Base-by-base conservation (phyloP, 2,113 vertebrate species). In the Aspidoscelis tigris region DNA sequence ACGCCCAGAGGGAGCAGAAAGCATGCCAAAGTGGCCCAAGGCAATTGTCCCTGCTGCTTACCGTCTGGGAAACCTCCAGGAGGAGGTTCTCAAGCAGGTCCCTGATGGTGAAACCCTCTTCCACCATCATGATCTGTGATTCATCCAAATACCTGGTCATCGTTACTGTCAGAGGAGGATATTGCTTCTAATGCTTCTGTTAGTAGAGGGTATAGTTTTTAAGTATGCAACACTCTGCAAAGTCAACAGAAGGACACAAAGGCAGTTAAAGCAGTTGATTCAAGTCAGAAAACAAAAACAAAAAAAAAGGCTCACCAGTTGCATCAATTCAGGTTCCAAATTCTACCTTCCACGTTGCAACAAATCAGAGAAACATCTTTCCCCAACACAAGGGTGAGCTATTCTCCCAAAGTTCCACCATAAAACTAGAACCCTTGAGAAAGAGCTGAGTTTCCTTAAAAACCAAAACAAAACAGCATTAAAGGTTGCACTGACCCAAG, bases 31-130 rank as follows among this genome's bases (percentile, higher is more conserved):
- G 14, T 14, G 14, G 58, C 12, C 3, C 53, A 50, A 82, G 41
- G 39, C 58, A 47, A 12, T 2, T 0, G 43, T 2, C 21, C 3
- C 39, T 69, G 64, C 68, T 78, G 81, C 93, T 90, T 83, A 96
- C 92, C 88, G 33, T 90, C 74, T 89, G 94, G 83, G 94, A 95
- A 90, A 87, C 91, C 86, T 93, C 94, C 69, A 87, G 65, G 39
- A 96, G 95, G 58, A 95, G 89, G 78, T 90, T 90, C 88, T 97
- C 95, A 93, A 97, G 93, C 83, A 97, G 93, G 89, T 96, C 95
- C 89, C 90, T 91, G 88, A 93, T 93, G 92, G 94, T 95, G 93
- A 96, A 96, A 20, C 96, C 96, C 77, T 97, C 96, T 87, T 97
- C 96, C 91, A 96, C 94, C 96, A 96, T 94, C 91, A 88, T 83